Percentiles rank a stretch among this genome's conserved stretches.
Evolutionary conservation across 2,797 vertebrate genomes (phyloP).

Genomic region (Melopsittacus undulatus): DNA sequence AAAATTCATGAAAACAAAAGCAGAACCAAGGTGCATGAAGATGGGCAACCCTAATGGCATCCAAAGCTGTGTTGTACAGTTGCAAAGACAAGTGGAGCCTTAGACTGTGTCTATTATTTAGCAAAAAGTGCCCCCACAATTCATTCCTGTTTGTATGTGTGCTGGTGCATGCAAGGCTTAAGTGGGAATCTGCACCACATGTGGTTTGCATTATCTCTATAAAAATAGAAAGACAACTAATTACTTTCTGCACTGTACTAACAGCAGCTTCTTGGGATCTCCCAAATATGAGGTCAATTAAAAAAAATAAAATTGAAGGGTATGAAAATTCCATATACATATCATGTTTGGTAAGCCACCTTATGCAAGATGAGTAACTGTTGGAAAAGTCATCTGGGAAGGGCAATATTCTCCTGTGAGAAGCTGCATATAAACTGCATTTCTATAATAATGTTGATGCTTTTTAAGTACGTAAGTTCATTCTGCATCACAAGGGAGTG

Average conservation of each 20-base stretch:
- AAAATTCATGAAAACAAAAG: not conserved
- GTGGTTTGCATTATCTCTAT: not conserved
- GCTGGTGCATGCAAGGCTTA: not conserved
- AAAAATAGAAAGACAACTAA: slow-evolving; percentile 9
- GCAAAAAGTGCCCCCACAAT: not conserved
- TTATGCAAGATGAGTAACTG: not conserved
- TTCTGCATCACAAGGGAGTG: not conserved
- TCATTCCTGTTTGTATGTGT: not conserved
- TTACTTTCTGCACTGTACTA: not conserved
- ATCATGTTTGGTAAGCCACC: not conserved
- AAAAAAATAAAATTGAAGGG: not conserved
- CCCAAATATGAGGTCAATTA: not conserved
- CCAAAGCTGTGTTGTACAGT: not conserved
- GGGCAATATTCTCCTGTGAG: not conserved
- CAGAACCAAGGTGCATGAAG: not conserved
- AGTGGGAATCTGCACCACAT: not conserved
- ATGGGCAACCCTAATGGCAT: not conserved
- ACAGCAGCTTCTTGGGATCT: not conserved
- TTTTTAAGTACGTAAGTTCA: not conserved
- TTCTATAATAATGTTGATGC: not conserved
- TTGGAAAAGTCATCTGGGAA: not conserved
- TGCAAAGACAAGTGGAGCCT: not conserved
- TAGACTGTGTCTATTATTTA: not conserved
- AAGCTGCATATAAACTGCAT: not conserved
- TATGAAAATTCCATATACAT: not conserved